Conservation (phyloP, 2,797 vertebrate genomes). For the Mormyrops attenuatus region DNA sequence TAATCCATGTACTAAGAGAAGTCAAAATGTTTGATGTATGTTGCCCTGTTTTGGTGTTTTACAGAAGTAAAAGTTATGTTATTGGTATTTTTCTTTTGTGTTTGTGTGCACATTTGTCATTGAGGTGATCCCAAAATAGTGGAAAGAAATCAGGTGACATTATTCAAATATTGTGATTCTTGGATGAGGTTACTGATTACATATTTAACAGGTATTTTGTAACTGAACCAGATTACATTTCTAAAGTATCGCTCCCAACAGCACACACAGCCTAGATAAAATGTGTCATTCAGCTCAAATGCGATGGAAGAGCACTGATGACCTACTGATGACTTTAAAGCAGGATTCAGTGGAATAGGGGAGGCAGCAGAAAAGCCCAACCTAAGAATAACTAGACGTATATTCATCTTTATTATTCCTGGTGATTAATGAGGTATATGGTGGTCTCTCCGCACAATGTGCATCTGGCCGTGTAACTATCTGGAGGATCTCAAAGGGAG, state of each 20-base stretch:
- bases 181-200: not conserved
- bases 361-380: not conserved
- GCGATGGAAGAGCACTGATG: not conserved
- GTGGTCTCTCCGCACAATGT: not conserved
- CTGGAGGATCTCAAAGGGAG: not conserved
- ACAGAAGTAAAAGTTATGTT: not conserved
- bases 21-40: not conserved
- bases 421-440: conserved; percentile 3
- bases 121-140: not conserved
- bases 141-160: not conserved
- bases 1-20: not conserved
- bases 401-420: conserved; percentile 10
- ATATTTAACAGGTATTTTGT: not conserved
- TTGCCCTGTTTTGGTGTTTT: not conserved
- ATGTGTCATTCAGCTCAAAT: not conserved
- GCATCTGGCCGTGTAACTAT: not conserved
- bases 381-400: not conserved
- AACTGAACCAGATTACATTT: not conserved
- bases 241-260: not conserved
- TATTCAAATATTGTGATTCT: not conserved
- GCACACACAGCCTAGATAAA: not conserved
- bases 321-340: not conserved
- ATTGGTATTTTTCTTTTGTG: not conserved
- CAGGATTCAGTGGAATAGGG: not conserved
- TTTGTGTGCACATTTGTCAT: not conserved